Evolutionary conservation across 2,797 vertebrate genomes (phyloP).

Genomic region (Toxotes lorentzi): DNA sequence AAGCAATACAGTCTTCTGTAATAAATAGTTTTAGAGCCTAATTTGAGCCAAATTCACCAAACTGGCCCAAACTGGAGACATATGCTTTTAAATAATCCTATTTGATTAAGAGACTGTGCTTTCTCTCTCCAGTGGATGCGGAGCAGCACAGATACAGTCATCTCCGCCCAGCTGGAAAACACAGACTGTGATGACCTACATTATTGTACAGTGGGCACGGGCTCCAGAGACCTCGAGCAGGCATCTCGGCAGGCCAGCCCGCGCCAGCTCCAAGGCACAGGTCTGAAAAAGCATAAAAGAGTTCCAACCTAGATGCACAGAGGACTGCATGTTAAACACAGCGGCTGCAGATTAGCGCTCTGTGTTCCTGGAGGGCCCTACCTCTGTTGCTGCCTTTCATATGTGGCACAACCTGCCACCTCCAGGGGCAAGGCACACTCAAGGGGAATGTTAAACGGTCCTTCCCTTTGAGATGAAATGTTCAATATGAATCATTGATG

Average conservation of each 20-base stretch:
- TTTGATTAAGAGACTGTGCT: conserved; percentile 63
- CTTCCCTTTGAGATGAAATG: conserved; percentile 84
- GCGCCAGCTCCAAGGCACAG: conserved; percentile 61
- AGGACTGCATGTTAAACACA: conserved; percentile 72
- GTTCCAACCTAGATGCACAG: conserved; percentile 60
- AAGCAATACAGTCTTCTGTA: neutral
- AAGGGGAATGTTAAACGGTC: conserved; percentile 84
- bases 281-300: conserved; percentile 69
- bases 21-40: conserved; percentile 22
- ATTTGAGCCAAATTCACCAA: conserved; percentile 33
- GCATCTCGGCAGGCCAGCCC: conserved; percentile 45
- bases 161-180: conserved; percentile 78
- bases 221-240: conserved; percentile 68
- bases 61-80: conserved; percentile 61
- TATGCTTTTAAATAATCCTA: conserved; percentile 69
- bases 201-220: conserved; percentile 73
- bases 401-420: conserved; percentile 81
- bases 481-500: conserved; percentile 86
- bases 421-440: conserved; percentile 75
- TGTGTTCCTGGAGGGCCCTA: conserved; percentile 67
- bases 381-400: conserved; percentile 81
- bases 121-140: conserved; percentile 42
- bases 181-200: conserved; percentile 82
- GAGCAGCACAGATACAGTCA: conserved; percentile 56
- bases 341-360: conserved; percentile 63